Conservation (phyloP, 2,888 invertebrate genomes). For the Pyrgus malvae region DNA sequence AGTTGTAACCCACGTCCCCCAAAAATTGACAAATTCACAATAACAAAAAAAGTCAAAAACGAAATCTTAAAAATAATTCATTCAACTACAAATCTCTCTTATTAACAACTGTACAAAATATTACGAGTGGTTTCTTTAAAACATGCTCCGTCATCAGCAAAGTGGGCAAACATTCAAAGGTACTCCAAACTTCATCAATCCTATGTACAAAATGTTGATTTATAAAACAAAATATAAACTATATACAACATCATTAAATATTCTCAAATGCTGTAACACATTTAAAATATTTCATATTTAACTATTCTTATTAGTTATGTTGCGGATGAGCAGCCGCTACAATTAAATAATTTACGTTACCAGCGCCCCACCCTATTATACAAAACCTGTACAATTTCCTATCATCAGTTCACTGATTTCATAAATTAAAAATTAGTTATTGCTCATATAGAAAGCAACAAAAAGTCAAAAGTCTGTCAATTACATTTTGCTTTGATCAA, state of each 20-base stretch:
- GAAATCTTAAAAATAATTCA: conserved; percentile 75
- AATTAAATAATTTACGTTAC: conserved; percentile 57
- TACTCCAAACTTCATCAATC: conserved; percentile 52
- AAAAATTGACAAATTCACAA: conserved; percentile 87
- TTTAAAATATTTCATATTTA: conserved; percentile 80
- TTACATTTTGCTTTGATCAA: conserved; percentile 36
- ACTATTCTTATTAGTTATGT: conserved; percentile 74
- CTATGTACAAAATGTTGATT: conserved; percentile 74
- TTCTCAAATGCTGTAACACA: conserved; percentile 82
- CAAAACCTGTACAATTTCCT: conserved; percentile 62
- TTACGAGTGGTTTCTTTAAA: conserved; percentile 79
- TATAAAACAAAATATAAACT: conserved; percentile 81
- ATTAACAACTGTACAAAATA: conserved; percentile 78
- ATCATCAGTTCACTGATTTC: conserved; percentile 43
- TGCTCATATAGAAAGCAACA: conserved; percentile 65
- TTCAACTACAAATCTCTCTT: conserved; percentile 76
- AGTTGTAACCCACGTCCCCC: conserved; percentile 87
- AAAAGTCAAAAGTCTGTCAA: conserved; percentile 46
- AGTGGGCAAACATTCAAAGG: conserved; percentile 68
- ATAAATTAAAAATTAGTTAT: conserved; percentile 43
- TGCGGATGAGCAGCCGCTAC: conserved; percentile 53
- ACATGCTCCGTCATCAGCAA: conserved; percentile 66
- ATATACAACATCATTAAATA: conserved; percentile 82
- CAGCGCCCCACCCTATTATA: conserved; percentile 36
- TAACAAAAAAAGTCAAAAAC: conserved; percentile 80